phyloP scores from a whole-genome alignment of 2,797 vertebrate genomes.

The Octomys mimax region DNA sequence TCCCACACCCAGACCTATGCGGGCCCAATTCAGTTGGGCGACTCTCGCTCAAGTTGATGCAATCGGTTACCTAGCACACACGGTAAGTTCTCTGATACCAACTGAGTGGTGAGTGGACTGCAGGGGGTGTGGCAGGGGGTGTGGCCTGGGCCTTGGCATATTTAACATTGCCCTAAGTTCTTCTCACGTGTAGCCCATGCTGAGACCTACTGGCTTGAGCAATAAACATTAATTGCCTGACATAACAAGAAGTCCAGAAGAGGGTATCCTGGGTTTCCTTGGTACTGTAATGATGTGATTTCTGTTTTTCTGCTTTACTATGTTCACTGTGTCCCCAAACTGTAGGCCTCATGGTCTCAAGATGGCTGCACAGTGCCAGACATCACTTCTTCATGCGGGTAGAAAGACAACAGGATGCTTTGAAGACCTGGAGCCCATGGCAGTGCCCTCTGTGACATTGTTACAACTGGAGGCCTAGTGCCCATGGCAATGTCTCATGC shows the following conservation, averaged over 20 bases:
- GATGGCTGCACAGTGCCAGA: conserved; percentile 18
- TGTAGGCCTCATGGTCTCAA: background rate
- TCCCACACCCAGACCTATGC: background rate
- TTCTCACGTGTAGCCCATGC: background rate
- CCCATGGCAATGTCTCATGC: no score
- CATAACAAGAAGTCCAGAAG: background rate
- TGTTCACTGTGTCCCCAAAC: background rate
- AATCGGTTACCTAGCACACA: background rate
- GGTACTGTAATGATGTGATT: background rate
- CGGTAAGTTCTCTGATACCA: background rate
- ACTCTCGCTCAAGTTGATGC: background rate
- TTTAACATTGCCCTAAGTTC: background rate
- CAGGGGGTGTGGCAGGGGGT: no score
- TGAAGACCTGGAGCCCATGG: no score
- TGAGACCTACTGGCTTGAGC: background rate
- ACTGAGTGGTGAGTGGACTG: background rate
- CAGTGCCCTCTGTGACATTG: no score
- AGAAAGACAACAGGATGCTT: background rate
- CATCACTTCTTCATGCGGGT: background rate
- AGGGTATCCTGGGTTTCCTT: background rate
- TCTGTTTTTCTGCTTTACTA: background rate
- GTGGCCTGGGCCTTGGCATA: background rate
- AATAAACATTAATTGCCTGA: background rate
- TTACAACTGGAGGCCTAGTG: no score
- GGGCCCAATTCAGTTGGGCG: background rate